Percentiles rank a stretch among this genome's conserved stretches.
phyloP scores from a whole-genome alignment of 2,888 invertebrate species.

The Sinopyrophorus schimmeli region DNA sequence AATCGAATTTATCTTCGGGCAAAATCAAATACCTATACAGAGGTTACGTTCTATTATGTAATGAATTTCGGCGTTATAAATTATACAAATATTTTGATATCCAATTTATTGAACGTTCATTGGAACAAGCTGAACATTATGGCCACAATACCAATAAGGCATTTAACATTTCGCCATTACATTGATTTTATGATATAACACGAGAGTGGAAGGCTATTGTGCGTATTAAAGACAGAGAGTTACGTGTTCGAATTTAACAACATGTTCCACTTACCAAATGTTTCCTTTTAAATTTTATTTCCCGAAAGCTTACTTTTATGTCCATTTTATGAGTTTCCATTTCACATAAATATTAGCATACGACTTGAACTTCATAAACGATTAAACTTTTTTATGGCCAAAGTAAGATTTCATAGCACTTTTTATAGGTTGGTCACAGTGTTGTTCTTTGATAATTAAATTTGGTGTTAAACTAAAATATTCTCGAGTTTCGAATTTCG shows the following conservation, averaged over 20 bases:
- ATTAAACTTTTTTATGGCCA: conserved; percentile 7
- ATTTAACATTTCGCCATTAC: no score
- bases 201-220: no score
- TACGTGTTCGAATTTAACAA: conserved; percentile 17
- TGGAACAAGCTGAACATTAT: no score
- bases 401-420: conserved; percentile 1
- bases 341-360: conserved; percentile 11
- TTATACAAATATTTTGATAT: no score
- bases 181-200: no score
- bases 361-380: conserved; percentile 10
- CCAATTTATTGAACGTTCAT: no score
- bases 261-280: conserved; percentile 12
- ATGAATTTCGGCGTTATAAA: no score
- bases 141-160: no score
- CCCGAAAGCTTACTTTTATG: conserved; percentile 12
- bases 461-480: conserved; percentile 11
- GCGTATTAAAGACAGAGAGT: no score
- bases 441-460: conserved; percentile 16
- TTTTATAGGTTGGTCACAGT: neutral
- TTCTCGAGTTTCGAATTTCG: conserved; percentile 17
- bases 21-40: no score
- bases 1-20: no score
- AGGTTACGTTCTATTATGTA: no score
- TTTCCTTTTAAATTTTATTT: conserved; percentile 17
- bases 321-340: conserved; percentile 18